Base-by-base conservation (phyloP, 2,797 vertebrate species). In the Apodemus agrarius region DNA sequence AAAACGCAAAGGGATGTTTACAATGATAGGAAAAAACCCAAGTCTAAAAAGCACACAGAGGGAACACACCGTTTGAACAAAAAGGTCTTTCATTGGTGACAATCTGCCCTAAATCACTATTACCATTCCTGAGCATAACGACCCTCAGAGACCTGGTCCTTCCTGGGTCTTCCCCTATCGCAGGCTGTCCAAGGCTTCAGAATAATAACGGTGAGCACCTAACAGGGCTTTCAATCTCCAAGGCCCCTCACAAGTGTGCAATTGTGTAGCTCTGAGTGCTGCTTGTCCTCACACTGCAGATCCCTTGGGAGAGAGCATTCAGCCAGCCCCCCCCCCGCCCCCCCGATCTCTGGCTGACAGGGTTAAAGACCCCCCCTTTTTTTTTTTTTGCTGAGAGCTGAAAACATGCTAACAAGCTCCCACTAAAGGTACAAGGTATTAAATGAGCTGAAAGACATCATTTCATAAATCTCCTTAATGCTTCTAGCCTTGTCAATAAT, bases 1-100 rank as follows among this genome's bases (percentile, higher is more conserved):
- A 22, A 52, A 92, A 75, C 61, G 57, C 46, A 92, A 95, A 97
- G 75, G 85, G 67, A 88, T 86, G 97, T 94, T 93, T 67, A 94
- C 85, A 87, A 24, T 61, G 54, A 94, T 63, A 95, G 61, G 43
- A 81, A 87, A 87, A 95, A 91, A 88, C 2, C 7, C n/a, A 87
- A 90, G 34, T 93, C 49, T 96, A 88, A 86, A 94, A 8, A 93
- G 57, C 74, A 90, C 16, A 93, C 85, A 78, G 37, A 72, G 3
- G 94, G 49, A 86, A 86, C 57, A 21, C 67, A 87, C 54, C 74
- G 4, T 29, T 63, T 31, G 78, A 90, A 89, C 88, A 95, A 94
- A 82, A 83, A 85, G 49, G 19, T 78, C 83, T 96, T 95, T 97
- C 94, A 96, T 94, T 96, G 96, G 80, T 91, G 96, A 96, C 96